phyloP scores from a whole-genome alignment of 35 echinoderm and acorn worm species.

The Amphiura filiformis region DNA sequence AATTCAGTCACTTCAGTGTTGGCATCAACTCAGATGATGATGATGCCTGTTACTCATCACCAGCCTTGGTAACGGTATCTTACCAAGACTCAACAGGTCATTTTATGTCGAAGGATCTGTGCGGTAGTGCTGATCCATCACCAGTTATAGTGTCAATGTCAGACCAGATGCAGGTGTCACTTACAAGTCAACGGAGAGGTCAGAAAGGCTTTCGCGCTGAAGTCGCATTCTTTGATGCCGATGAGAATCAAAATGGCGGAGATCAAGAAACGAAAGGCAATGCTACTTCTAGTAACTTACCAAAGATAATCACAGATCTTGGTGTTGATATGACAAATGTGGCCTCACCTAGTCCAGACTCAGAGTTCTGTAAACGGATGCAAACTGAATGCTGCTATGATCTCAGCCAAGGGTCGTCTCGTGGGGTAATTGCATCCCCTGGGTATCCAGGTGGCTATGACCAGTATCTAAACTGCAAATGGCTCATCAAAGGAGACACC shows the following conservation, averaged over 20 bases:
- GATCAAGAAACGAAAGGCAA: background rate
- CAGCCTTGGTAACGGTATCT: background rate
- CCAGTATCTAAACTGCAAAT: background rate
- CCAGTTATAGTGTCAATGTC: background rate
- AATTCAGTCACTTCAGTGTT: background rate
- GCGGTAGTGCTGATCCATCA: background rate
- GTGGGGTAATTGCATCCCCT: background rate
- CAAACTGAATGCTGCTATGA: background rate
- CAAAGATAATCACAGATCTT: too few species aligned
- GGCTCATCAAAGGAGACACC: background rate
- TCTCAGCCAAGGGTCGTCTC: background rate
- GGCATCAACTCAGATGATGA: background rate
- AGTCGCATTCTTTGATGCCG: background rate
- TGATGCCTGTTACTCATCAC: background rate
- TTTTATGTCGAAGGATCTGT: background rate
- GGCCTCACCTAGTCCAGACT: background rate
- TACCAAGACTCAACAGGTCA: background rate
- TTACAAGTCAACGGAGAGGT: background rate
- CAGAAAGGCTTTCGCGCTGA: background rate
- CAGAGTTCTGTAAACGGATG: background rate
- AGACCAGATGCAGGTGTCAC: background rate
- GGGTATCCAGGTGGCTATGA: background rate
- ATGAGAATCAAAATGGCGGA: background rate
- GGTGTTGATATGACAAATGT: background rate
- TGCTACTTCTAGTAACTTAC: background rate